Conservation (phyloP, 2,113 vertebrate genomes). For the Hirundichthys speculiger region DNA sequence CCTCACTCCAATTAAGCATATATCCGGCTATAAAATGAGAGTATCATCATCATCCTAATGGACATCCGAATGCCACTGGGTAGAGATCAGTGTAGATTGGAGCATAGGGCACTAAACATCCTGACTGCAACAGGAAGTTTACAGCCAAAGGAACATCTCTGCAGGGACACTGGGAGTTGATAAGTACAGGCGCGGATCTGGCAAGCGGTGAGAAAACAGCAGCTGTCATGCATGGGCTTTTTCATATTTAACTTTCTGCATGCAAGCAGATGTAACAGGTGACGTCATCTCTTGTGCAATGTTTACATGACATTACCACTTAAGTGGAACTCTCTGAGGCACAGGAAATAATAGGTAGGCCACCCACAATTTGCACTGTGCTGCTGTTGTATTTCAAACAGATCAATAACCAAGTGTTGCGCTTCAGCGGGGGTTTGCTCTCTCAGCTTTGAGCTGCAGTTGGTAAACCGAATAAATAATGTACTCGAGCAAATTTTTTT, state of each 20-base stretch:
- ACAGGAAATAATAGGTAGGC: slow-evolving; percentile 49
- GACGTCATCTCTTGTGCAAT: slow-evolving; percentile 57
- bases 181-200: slow-evolving; percentile 46
- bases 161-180: slow-evolving; percentile 42
- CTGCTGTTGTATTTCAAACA: slow-evolving; percentile 29
- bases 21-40: background rate
- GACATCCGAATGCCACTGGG: slow-evolving; percentile 42
- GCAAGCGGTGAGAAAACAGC: slow-evolving; percentile 34
- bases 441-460: slow-evolving; percentile 18
- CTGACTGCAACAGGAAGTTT: slow-evolving; percentile 69
- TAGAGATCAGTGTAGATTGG: slow-evolving; percentile 33
- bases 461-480: background rate
- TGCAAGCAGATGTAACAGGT: slow-evolving; percentile 34
- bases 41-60: slow-evolving; percentile 38
- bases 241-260: slow-evolving; percentile 14
- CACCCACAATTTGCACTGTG: slow-evolving; percentile 41
- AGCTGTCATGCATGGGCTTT: slow-evolving; percentile 55
- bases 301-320: slow-evolving; percentile 61
- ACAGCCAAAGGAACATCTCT: slow-evolving; percentile 38
- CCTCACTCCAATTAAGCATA: too few relatives aligned
- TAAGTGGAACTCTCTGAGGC: slow-evolving; percentile 38
- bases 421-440: slow-evolving; percentile 16
- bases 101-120: slow-evolving; percentile 58
- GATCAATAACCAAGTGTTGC: slow-evolving; percentile 38
- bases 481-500: background rate